phyloP scores from a whole-genome alignment of 2,797 vertebrate genomes.

The Dicrostonyx torquatus region DNA sequence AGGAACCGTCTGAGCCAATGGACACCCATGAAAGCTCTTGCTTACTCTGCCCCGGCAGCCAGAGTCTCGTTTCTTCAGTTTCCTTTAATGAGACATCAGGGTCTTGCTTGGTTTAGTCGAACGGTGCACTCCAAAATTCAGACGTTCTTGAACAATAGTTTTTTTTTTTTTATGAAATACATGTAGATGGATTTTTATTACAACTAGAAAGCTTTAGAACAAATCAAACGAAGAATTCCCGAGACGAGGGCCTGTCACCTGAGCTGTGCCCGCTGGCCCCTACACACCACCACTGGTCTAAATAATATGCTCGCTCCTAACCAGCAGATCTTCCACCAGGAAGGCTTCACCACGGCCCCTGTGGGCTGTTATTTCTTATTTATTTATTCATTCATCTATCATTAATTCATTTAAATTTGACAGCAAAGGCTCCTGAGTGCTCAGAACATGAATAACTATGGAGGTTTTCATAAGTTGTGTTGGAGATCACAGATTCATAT shows the following conservation, averaged over 20 bases:
- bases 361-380: background rate
- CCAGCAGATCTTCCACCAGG: background rate
- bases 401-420: constrained; percentile 29
- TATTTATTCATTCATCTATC: background rate
- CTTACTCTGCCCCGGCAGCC: background rate
- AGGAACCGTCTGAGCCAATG: background rate
- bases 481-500: background rate
- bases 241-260: background rate
- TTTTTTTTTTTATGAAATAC: constrained; percentile 27
- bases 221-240: background rate
- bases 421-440: background rate
- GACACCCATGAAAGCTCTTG: background rate
- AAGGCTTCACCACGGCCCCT: background rate
- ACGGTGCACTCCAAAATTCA: background rate
- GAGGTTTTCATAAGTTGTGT: background rate
- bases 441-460: background rate
- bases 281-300: background rate
- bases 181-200: background rate
- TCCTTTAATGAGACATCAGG: background rate
- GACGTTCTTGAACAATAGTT: constrained; percentile 5
- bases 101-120: background rate
- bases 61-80: constrained; percentile 16
- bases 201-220: constrained; percentile 4
- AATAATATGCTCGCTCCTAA: background rate
- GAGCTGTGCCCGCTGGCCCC: background rate